Base-by-base conservation (phyloP, 1,140 invertebrate species). In the Scaptomyza montana region DNA sequence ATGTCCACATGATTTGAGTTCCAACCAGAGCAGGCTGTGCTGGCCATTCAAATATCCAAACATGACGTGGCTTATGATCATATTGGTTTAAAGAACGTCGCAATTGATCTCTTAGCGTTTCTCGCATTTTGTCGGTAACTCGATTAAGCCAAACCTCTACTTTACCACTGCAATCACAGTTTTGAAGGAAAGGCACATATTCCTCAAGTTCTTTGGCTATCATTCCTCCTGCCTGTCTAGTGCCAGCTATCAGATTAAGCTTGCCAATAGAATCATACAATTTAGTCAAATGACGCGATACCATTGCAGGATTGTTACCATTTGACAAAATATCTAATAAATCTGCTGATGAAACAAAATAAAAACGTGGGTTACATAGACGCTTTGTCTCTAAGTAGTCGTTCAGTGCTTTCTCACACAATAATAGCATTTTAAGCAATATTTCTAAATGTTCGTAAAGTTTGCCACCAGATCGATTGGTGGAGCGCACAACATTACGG, bases 351-450 rank as follows among this genome's bases (percentile, higher is more conserved):
- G 98, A 99, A 2, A 99, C 96, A 90, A 99, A 99, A 91, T 99
- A 99, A 90, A 99, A 99, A 33, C 97, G 93, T 41, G 98, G 98
- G 93, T 98, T 99, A 5, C 96, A 96, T 45, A 98, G 92, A 72
- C 98, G 93, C 91, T 99, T 99, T 0, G 97, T 98, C 92, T 99
- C 98, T 64, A 99, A 93, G 92, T 99, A 99, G 92, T 99, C 96
- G 25, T 98, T 96, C 21, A 99, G 92, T 1, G 98, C 98, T 92
- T 99, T 99, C 91, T 99, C 98, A 91, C 98, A 99, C 0, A 98
- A 90, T 8, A 95, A 94, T 45, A 99, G 93, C 77, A 96, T 93
- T 89, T 91, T 92, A 89, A 97, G 94, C 4, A 99, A 87, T 0
- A 93, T 92, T 78, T 98, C 96, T n/a, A 99, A 92, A 59, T 95